Evolutionary conservation across 2,888 invertebrate species (phyloP).

Genomic region (Odontomyia ornata): DNA sequence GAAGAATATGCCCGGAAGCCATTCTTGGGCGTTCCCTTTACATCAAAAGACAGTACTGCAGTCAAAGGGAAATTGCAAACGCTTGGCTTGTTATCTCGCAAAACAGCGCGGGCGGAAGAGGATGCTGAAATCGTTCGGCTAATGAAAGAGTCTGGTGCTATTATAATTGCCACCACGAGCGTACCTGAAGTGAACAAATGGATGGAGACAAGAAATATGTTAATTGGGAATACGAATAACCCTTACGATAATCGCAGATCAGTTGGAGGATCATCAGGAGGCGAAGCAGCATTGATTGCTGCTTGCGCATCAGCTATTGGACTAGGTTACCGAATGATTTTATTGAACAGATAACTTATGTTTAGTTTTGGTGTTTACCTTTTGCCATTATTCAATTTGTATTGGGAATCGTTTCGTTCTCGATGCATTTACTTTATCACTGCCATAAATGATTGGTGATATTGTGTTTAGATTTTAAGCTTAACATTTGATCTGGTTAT

Average conservation of each 20-base stretch:
- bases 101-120: conserved; percentile 69
- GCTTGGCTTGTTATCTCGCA: conserved; percentile 73
- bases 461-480: no score
- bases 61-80: conserved; percentile 78
- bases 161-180: conserved; percentile 89
- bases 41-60: conserved; percentile 88
- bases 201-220: conserved; percentile 85
- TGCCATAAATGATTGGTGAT: no score
- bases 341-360: conserved; percentile 51
- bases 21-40: conserved; percentile 90
- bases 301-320: conserved; percentile 85
- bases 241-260: conserved; percentile 88
- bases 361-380: neutral
- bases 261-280: conserved; percentile 93
- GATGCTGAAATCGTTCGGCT: conserved; percentile 83
- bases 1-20: conserved; percentile 76
- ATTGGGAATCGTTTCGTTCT: no score
- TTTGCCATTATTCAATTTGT: neutral
- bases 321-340: conserved; percentile 69
- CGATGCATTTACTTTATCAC: no score
- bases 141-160: conserved; percentile 82
- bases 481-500: no score
- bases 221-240: conserved; percentile 90
- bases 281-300: conserved; percentile 80
- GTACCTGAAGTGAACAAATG: conserved; percentile 94